Evolutionary conservation across 2,888 invertebrate species (phyloP).

Genomic region (Dynastes maya): DNA sequence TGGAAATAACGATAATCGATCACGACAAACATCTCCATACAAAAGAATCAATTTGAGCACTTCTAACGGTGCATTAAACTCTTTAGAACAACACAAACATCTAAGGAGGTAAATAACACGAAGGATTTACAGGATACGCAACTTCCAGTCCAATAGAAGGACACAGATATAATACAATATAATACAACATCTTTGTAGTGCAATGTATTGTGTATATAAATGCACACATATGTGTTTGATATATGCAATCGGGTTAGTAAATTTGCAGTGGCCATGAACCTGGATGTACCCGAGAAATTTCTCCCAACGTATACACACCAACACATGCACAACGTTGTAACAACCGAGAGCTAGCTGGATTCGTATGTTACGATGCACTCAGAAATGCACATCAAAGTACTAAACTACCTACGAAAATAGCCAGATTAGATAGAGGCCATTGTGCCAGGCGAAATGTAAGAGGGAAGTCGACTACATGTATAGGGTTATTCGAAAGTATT

Average conservation of each 20-base stretch:
- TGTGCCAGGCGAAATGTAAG: slow-evolving; percentile 27
- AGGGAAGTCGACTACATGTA: background rate
- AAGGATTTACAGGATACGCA: too few relatives aligned
- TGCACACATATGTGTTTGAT: background rate
- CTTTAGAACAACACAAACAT: too few relatives aligned
- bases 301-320: background rate
- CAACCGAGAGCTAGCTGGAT: background rate
- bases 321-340: background rate
- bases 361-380: background rate
- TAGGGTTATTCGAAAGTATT: background rate
- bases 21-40: too few relatives aligned
- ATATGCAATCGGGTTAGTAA: slow-evolving; percentile 23
- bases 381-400: slow-evolving; percentile 18
- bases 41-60: too few relatives aligned
- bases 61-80: too few relatives aligned
- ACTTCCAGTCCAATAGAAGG: too few relatives aligned
- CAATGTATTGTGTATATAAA: too few relatives aligned
- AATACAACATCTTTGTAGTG: too few relatives aligned
- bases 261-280: slow-evolving; percentile 31
- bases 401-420: slow-evolving; percentile 40
- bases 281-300: background rate
- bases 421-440: slow-evolving; percentile 41
- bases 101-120: too few relatives aligned
- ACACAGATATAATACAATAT: too few relatives aligned
- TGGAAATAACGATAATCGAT: too few relatives aligned